A percentile compares a stretch with the other conserved stretches of the same genome.
phyloP scores from a whole-genome alignment of 1,140 invertebrate species.

The Palaemon carinicauda region DNA sequence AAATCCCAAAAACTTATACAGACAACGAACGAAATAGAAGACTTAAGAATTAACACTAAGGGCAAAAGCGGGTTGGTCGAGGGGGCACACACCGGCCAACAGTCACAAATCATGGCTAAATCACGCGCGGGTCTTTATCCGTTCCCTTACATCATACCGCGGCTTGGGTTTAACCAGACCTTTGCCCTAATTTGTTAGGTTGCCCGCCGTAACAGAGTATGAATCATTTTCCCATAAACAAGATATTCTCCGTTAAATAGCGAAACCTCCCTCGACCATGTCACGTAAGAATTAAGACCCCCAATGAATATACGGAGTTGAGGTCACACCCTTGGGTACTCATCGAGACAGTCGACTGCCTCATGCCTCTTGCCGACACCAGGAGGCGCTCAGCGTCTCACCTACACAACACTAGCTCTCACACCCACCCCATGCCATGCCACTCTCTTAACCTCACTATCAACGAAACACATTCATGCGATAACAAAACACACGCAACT shows the following conservation, averaged over 20 bases:
- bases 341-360: slow-evolving; percentile 30
- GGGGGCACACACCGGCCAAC: slow-evolving; percentile 53
- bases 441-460: background rate
- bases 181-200: too few species aligned
- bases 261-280: too few species aligned
- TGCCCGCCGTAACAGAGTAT: too few species aligned
- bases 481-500: background rate
- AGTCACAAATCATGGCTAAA: slow-evolving; percentile 60
- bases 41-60: background rate
- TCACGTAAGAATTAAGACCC: too few species aligned
- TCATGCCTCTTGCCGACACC: slow-evolving; percentile 55
- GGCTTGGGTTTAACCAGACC: slow-evolving; percentile 18
- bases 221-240: too few species aligned
- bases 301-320: background rate
- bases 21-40: background rate
- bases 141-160: background rate
- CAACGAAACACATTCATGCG: background rate
- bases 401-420: slow-evolving; percentile 48
- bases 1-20: too few species aligned
- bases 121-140: slow-evolving; percentile 54
- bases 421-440: slow-evolving; percentile 21
- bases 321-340: slow-evolving; percentile 21
- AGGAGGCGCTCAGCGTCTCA: slow-evolving; percentile 43
- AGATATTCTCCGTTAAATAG: too few species aligned
- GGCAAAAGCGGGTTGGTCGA: background rate